These are phyloP conservation scores for Hucho hucho DNA, from an alignment of 2,113 vertebrate genomes.

Conservation along the genomic window DNA sequence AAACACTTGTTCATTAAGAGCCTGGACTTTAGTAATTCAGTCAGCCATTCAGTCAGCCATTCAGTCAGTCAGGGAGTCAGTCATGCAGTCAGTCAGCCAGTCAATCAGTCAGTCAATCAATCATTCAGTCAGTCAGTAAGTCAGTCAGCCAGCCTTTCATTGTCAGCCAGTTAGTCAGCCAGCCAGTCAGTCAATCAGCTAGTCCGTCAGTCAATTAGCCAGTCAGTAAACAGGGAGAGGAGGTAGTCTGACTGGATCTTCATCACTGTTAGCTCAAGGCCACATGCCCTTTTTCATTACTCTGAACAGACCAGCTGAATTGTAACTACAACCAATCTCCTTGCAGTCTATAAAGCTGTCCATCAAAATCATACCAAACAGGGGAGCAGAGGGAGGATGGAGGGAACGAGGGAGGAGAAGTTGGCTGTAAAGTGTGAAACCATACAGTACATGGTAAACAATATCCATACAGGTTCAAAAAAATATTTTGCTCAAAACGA, in stretches of 20 bases:
- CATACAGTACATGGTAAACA: no score
- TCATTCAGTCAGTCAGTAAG: no score
- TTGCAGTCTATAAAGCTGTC: conserved; percentile 82
- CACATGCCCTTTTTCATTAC: conserved; percentile 79
- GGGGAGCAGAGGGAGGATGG: conserved; percentile 48
- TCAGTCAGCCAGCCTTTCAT: no score
- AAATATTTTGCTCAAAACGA: no score
- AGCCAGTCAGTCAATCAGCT: no score
- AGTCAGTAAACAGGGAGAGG: conserved; percentile 54
- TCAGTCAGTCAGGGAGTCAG: rapidly evolving
- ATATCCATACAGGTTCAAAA: no score
- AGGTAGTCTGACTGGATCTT: conserved; percentile 36
- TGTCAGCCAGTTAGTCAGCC: background rate
- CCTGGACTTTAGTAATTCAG: conserved; percentile 35
- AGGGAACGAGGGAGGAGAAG: conserved; percentile 34
- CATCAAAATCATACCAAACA: conserved; percentile 74
- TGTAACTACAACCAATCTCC: conserved; percentile 83
- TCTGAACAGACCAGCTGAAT: conserved; percentile 71
- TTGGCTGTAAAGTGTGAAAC: conserved; percentile 20
- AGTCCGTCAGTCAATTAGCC: conserved; percentile 29
- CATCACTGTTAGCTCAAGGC: conserved; percentile 61
- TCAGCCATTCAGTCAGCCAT: no score
- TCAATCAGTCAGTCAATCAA: no score
- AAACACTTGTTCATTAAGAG: conserved; percentile 63
- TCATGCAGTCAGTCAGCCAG: rapidly evolving